Evolutionary conservation across 2,797 vertebrate genomes (phyloP).

Genomic region (Galaxias olidus): DNA sequence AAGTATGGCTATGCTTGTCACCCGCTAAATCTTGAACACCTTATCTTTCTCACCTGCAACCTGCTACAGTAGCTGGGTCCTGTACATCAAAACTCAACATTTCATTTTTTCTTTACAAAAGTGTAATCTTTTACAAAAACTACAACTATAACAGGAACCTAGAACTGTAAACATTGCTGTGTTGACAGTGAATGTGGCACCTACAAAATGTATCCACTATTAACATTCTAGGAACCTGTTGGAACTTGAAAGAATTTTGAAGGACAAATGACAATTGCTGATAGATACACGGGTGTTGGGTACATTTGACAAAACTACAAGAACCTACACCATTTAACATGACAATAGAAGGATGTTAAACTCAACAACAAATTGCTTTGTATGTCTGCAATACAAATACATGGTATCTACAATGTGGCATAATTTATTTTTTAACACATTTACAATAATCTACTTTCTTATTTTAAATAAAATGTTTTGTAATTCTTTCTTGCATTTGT

Average conservation of each 20-base stretch:
- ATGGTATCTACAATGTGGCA: conserved; percentile 76
- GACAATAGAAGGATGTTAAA: conserved; percentile 37
- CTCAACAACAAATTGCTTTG: conserved; percentile 65
- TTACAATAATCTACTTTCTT: conserved; percentile 65
- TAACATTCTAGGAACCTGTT: conserved; percentile 49
- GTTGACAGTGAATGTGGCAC: conserved; percentile 58
- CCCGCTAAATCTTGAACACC: conserved; percentile 83
- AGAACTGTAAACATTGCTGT: conserved; percentile 66
- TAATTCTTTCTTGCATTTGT: conserved; percentile 69
- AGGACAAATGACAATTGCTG: conserved; percentile 48
- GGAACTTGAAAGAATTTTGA: conserved; percentile 24
- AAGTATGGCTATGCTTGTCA: conserved; percentile 96
- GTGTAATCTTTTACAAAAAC: conserved; percentile 68
- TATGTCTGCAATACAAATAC: conserved; percentile 69
- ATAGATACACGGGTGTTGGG: conserved; percentile 48
- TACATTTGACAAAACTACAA: conserved; percentile 59
- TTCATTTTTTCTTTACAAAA: conserved; percentile 73
- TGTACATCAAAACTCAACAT: conserved; percentile 78
- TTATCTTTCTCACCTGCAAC: conserved; percentile 66
- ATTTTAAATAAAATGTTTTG: conserved; percentile 76
- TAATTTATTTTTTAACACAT: conserved; percentile 78
- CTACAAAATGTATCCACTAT: conserved; percentile 59
- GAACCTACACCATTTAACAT: conserved; percentile 42
- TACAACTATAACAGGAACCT: conserved; percentile 56
- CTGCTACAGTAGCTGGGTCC: conserved; percentile 87